Base-by-base conservation (phyloP, 2,888 invertebrate species). In the Ormia ochracea region DNA sequence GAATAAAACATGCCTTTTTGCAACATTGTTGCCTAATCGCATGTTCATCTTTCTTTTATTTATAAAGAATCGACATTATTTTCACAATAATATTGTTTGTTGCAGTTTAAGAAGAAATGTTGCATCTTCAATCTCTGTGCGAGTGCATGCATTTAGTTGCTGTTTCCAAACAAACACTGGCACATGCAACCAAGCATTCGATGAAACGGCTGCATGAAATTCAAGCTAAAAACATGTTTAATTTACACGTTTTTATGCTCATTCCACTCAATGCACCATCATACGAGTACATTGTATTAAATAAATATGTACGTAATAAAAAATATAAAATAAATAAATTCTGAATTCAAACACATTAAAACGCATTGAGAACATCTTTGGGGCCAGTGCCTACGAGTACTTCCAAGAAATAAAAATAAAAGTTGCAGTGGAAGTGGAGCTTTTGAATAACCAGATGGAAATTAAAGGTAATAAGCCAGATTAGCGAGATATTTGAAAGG, bases 21-120 rank as follows among this genome's bases (percentile, higher is more conserved):
- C 65, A 65, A 74, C 73, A 65, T 48, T 74, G 73, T 74, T 65
- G 65, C 21, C 36, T 65, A 65, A 65, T 74, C 65, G 45, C 14
- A 38, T 56, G 48, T 65, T n/a, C 50, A 61, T 56, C 31, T 45
- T 48, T 70, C 36, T 6, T 6, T 23, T 10, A 5, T 38, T 17
- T 4, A 48, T 17, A 65, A 33, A 56, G 33, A 38, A 58, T 43
- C 31, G 23, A 14, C 28, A 56, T 9, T 14, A 41, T 41, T 21
- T 41, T 28, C 50, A 3, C 21, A 4, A 26, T 36, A 56, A 41
- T 14, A 31, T 31, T 50, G n/a, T n/a, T n/a, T n/a, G 54, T 33
- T 48, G 48, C 21, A 7, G 21, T 33, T 33, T 23, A 65, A 28
- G 38, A 66, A 41, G n/a, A 41, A 21, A 41, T 52, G 17, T 26